A percentile compares a stretch with the other conserved stretches of the same genome.
Evolutionary conservation across 2,888 invertebrate species (phyloP).

Genomic region (Gryllus longicercus): DNA sequence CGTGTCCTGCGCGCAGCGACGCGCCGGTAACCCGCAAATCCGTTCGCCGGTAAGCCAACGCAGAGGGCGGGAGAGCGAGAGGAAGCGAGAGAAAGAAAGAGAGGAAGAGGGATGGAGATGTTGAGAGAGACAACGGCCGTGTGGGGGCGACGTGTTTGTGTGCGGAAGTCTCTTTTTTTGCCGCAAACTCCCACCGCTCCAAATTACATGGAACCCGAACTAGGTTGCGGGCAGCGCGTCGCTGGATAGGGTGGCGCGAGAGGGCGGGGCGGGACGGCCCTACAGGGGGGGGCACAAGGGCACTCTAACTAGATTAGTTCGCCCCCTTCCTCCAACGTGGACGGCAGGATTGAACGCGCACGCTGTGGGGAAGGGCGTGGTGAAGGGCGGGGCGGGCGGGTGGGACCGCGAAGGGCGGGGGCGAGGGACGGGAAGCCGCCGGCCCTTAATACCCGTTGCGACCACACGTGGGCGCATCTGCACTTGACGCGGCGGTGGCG

Average conservation of each 20-base stretch:
- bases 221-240: not conserved
- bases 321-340: not conserved
- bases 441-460: not conserved
- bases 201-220: not conserved
- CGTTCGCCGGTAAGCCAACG: not conserved
- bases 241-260: too few relatives aligned
- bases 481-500: not conserved
- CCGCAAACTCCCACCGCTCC: not conserved
- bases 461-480: not conserved
- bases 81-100: too few relatives aligned
- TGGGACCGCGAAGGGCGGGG: not conserved
- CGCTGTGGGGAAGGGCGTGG: not conserved
- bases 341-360: not conserved
- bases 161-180: not conserved
- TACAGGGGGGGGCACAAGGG: not conserved
- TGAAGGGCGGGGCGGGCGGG: not conserved
- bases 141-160: not conserved
- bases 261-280: not conserved
- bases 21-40: constrained; percentile 17
- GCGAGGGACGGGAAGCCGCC: not conserved
- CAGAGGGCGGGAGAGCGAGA: not conserved
- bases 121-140: not conserved
- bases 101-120: not conserved
- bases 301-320: constrained; percentile 17
- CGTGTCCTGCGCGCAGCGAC: not conserved